These are phyloP conservation scores for Drosophila austrosaltans DNA, from an alignment of 2,888 invertebrate genomes.

Conservation along the genomic window DNA sequence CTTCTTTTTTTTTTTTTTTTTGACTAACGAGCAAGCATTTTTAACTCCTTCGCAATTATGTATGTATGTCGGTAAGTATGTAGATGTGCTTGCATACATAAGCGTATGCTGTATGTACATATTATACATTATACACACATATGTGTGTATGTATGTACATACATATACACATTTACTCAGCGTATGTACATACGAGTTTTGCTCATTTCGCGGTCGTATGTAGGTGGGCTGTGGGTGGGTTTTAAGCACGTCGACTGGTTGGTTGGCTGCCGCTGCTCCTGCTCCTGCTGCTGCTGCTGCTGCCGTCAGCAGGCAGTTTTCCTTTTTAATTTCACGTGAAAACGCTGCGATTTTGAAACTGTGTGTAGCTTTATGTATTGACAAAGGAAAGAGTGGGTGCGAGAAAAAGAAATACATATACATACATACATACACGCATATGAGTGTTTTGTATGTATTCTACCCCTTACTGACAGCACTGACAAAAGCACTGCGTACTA, in stretches of 20 bases:
- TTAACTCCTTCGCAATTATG: constrained; percentile 71
- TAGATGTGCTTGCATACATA: constrained; percentile 14
- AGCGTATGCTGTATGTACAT: constrained; percentile 4
- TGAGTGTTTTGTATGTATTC: background rate
- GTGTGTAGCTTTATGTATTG: constrained; percentile 12
- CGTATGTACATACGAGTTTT: constrained; percentile 28
- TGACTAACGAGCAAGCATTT: constrained; percentile 68
- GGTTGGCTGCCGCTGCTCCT: background rate
- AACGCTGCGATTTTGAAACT: constrained; percentile 14
- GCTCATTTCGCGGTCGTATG: constrained; percentile 51
- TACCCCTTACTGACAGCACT: background rate
- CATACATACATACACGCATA: background rate
- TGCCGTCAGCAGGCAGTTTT: constrained; percentile 17
- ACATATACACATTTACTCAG: constrained; percentile 2
- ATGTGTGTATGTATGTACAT: constrained; percentile 3
- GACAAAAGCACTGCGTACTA: background rate
- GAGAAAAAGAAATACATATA: constrained; percentile 1
- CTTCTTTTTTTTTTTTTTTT: constrained; percentile 29
- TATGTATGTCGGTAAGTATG: constrained; percentile 34
- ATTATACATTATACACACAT: constrained; percentile 9
- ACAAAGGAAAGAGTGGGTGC: background rate
- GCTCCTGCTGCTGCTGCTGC: background rate
- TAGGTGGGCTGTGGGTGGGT: constrained; percentile 16
- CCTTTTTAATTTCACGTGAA: constrained; percentile 25
- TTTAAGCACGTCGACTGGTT: constrained; percentile 21